Evolutionary conservation across 2,797 vertebrate species (phyloP).

Genomic region (Phataginus tetradactyla): DNA sequence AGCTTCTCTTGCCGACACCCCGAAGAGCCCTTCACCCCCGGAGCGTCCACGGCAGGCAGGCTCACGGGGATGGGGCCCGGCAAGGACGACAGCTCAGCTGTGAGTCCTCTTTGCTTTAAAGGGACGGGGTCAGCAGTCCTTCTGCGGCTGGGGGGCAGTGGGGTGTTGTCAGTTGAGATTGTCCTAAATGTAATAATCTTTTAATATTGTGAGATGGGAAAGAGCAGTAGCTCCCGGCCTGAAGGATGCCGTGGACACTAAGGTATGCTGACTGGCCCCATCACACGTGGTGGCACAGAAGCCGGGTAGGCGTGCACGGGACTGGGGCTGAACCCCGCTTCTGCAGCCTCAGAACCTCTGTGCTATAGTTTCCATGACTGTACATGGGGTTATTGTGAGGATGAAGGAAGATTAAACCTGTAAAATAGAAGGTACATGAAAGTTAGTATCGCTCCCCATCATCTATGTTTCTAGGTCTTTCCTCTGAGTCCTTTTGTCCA

Average conservation of each 20-base stretch:
- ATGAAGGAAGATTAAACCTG: neutral
- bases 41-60: rapidly evolving
- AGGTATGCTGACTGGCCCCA: rapidly evolving
- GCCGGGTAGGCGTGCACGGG: too few relatives aligned
- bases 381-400: neutral
- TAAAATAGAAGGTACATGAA: too few relatives aligned
- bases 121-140: neutral
- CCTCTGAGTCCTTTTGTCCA: neutral
- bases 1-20: neutral
- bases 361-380: neutral
- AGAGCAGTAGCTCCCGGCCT: neutral
- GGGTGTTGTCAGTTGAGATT: neutral
- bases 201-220: neutral
- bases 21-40: neutral
- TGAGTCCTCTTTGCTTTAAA: neutral
- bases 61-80: neutral
- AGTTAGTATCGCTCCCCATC: neutral
- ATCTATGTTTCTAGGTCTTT: neutral
- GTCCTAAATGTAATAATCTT: neutral
- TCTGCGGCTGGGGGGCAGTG: neutral
- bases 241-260: neutral
- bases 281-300: rapidly evolving
- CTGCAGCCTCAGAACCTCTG: rapidly evolving
- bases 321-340: neutral
- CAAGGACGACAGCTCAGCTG: neutral